These are phyloP conservation scores for Nesidiocoris tenuis DNA, from an alignment of 2,888 invertebrate genomes.

Conservation along the genomic window DNA sequence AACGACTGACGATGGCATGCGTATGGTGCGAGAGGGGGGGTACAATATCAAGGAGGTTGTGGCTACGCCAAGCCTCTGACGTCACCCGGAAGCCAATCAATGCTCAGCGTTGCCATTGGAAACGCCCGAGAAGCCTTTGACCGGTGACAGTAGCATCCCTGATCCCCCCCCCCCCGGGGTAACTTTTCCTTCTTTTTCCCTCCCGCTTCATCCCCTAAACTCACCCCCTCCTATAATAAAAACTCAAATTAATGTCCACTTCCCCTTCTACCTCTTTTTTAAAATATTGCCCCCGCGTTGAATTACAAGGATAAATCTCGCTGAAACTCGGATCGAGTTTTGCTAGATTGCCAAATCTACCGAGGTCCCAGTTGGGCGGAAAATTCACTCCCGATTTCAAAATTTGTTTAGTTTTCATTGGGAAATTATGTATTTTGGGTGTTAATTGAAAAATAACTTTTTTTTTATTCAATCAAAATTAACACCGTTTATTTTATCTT, in stretches of 20 bases:
- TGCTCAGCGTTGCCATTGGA: conserved; percentile 43
- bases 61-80: conserved; percentile 41
- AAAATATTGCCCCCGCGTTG: conserved; percentile 25
- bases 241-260: conserved; percentile 29
- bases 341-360: not conserved
- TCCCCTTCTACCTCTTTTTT: not conserved
- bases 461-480: too few relatives aligned
- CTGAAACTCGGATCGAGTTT: not conserved
- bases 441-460: too few relatives aligned
- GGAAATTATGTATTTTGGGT: not conserved
- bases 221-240: conserved; percentile 4
- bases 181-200: not conserved
- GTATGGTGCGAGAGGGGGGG: conserved; percentile 14
- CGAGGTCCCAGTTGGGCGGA: not conserved
- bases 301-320: conserved; percentile 18
- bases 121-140: conserved; percentile 40
- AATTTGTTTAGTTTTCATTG: not conserved
- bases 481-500: too few relatives aligned
- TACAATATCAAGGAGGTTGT: conserved; percentile 44
- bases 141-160: conserved; percentile 39
- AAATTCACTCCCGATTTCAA: not conserved
- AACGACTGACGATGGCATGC: too few relatives aligned
- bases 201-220: not conserved
- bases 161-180: not conserved
- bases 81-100: conserved; percentile 47